Conservation (phyloP, 2,797 vertebrate genomes). For the Myiothlypis chrysogaster region DNA sequence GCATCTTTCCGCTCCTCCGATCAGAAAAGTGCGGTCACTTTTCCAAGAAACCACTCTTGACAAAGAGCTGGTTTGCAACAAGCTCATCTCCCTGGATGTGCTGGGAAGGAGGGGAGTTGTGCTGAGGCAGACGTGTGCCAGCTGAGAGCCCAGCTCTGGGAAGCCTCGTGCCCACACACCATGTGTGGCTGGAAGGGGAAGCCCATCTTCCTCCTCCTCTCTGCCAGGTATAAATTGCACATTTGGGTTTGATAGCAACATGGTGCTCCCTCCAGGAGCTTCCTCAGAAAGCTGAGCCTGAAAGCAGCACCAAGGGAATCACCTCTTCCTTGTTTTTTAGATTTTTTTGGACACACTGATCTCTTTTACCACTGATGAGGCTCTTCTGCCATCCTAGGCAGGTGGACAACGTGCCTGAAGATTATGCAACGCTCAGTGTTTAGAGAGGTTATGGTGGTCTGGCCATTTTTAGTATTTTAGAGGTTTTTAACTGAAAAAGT, state of each 20-base stretch:
- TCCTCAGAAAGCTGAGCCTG: neutral
- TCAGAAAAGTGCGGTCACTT: neutral
- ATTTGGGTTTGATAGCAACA: conserved; percentile 42
- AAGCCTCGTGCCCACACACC: neutral
- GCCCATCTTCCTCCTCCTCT: neutral
- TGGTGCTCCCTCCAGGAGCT: conserved; percentile 46
- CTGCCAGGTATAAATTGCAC: neutral
- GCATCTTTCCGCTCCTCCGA: neutral
- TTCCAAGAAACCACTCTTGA: neutral
- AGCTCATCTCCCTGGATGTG: neutral
- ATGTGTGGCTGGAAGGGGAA: conserved; percentile 27
- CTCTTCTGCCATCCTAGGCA: neutral
- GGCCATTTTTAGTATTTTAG: conserved; percentile 34
- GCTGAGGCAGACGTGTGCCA: neutral
- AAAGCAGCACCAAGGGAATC: neutral
- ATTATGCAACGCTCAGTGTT: neutral
- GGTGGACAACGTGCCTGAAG: neutral
- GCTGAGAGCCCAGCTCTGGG: neutral
- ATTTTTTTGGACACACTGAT: neutral
- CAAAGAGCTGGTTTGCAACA: neutral
- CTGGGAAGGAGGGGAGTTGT: neutral
- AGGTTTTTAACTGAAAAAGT: conserved; percentile 35
- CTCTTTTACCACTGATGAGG: neutral
- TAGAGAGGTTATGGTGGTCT: neutral
- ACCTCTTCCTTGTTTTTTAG: neutral